Conservation (phyloP, 2,888 invertebrate species). For the Neoscelio sp. region DNA sequence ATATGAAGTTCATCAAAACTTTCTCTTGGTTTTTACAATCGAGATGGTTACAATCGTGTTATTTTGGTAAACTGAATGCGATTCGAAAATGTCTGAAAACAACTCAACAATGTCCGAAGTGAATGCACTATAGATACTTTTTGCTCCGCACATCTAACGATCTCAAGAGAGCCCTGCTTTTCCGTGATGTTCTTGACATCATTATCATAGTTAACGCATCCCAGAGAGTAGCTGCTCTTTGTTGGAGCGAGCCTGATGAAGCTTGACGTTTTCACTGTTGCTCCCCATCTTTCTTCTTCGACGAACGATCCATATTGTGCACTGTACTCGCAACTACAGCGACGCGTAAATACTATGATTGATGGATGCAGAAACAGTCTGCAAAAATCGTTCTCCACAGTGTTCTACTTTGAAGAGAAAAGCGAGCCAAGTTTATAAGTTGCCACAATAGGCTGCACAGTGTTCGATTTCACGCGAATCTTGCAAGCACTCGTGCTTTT, state of each 20-base stretch:
- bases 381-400: constrained; percentile 74
- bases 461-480: constrained; percentile 57
- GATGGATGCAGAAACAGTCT: constrained; percentile 70
- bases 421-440: constrained; percentile 47
- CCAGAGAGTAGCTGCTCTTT: constrained; percentile 52
- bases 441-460: constrained; percentile 51
- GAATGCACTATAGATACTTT: constrained; percentile 33
- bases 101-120: not conserved
- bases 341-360: constrained; percentile 78
- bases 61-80: no score
- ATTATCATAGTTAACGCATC: constrained; percentile 52
- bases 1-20: no score
- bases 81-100: no score
- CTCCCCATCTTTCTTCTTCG: constrained; percentile 70
- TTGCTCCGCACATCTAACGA: constrained; percentile 36
- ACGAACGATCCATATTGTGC: constrained; percentile 73
- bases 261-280: constrained; percentile 65
- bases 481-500: constrained; percentile 45
- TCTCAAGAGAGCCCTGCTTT: constrained; percentile 28
- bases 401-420: constrained; percentile 22
- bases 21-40: no score
- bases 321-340: constrained; percentile 50
- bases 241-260: constrained; percentile 62
- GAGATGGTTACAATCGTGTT: no score
- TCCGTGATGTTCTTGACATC: constrained; percentile 34